Base-by-base conservation (phyloP, 1,140 invertebrate species). In the Copidosoma floridanum region DNA sequence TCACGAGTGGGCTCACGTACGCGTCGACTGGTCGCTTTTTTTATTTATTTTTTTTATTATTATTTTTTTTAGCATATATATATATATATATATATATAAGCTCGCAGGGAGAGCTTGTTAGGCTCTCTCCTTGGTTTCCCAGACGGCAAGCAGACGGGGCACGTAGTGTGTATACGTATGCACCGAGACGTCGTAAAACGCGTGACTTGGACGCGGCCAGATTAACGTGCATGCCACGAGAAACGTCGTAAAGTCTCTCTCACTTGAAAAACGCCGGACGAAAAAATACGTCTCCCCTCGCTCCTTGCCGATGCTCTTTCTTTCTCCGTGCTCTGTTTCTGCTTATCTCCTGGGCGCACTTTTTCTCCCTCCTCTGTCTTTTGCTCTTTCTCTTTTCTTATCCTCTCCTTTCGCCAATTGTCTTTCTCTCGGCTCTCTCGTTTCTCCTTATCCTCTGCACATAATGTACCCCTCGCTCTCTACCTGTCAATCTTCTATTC, bases 141-240 rank as follows among this genome's bases (percentile, higher is more conserved):
- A 77, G 73, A 77, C 74, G 63, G 68, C 68, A 69, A 69, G 70
- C 72, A 76, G 75, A 78, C 74, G 71, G 70, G 68, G 71, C 75
- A 78, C 70, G 73, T 69, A 46, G 40, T 43, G n/a, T n/a, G 18
- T 41, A 41, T 32, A 16, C 35, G 72, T 63, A 61, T 61, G 65
- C 65, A 65, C 62, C 66, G 62, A 69, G 64, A 68, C 70, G 69
- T 68, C 66, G 68, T 68, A 69, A 69, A 76, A 77, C 71, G 72
- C 71, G 66, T 68, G 68, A 68, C 67, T 70, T 68, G 68, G 64
- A 67, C 68, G 67, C 43, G 62, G 63, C 70, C 70, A 72, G 71
- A 74, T 75, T 72, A 75, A 76, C 70, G 75, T 72, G 70, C 71
- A 71, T 74, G 71, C 64, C 65, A 72, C 70, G 74, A 75, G 73